Conservation (phyloP, 2,888 invertebrate species). For the Chorisops tibialis region DNA sequence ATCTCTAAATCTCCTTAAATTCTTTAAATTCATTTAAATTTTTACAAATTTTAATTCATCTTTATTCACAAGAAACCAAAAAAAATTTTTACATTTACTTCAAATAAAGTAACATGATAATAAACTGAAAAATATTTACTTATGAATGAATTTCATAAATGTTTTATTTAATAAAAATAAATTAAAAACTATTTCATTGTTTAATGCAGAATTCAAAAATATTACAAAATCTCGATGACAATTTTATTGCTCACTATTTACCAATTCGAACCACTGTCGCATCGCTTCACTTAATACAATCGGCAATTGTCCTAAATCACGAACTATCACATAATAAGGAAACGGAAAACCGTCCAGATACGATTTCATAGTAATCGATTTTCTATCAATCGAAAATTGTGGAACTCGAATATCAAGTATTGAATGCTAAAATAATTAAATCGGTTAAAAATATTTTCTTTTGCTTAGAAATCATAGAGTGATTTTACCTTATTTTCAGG, state of each 20-base stretch:
- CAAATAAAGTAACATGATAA: no score
- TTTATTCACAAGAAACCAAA: no score
- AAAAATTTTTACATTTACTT: no score
- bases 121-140: no score
- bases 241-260: slow-evolving; percentile 55
- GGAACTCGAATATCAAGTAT: slow-evolving; percentile 86
- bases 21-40: no score
- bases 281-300: slow-evolving; percentile 91
- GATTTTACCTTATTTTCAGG: slow-evolving; percentile 74
- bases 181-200: no score
- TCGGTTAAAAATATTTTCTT: slow-evolving; percentile 2
- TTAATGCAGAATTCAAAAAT: no score
- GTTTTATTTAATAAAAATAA: no score
- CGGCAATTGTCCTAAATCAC: slow-evolving; percentile 85
- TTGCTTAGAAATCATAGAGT: slow-evolving; percentile 37
- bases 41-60: no score
- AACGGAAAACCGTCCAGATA: slow-evolving; percentile 97
- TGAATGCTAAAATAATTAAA: slow-evolving; percentile 66
- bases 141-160: no score
- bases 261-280: slow-evolving; percentile 97
- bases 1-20: no score
- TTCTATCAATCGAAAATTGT: slow-evolving; percentile 60
- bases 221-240: no score
- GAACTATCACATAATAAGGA: slow-evolving; percentile 92
- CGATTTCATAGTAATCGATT: slow-evolving; percentile 63